Base-by-base conservation (phyloP, 2,888 invertebrate genomes). In the Andrena chrysosceles region DNA sequence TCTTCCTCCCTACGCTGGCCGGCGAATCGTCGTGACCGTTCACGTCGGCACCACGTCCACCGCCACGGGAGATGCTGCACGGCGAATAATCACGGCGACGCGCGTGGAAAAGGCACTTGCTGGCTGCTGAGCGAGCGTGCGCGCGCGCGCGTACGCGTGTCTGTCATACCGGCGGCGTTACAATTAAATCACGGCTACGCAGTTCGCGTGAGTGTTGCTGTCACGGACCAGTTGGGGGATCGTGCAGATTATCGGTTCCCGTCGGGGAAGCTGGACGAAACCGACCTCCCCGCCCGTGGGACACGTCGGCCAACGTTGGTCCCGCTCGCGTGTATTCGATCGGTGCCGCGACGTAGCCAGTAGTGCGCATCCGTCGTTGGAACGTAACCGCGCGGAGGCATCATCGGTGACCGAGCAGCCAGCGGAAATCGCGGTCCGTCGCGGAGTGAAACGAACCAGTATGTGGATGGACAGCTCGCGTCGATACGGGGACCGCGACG, bases 131-230 rank as follows among this genome's bases (percentile, higher is more conserved):
- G 73, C 64, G 70, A 82, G 70, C 23, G 71, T 60, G 77, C 64
- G 81, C 66, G 79, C 74, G 73, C 74, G 69, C 75, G 77, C 68
- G 73, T 80, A 79, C 83, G 73, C 83, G 78, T 64, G 77, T 69
- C 67, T 77, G 77, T 69, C 74, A 64, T 63, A 23, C 56, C 35
- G 64, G 66, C 77, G 77, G 77, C 72, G 84, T 82, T 81, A 81
- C 83, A 83, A 87, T 87, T 87, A 87, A 87, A 81, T 83, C 73
- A 71, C 64, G 74, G 64, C 49, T 59, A 54, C 67, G 74, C 63
- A 31, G 71, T 77, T 74, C 67, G 70, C 84, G 87, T 82, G 85
- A 87, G 87, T 87, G 87, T 77, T 42, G n/a, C 70, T 48, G 54
- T 67, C 76, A 59, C 31, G 26, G 60, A 71, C 29, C 67, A 54